These are phyloP conservation scores for Hydrozoanthus gracilis DNA, from an alignment of 92 coral and sea anemone genomes.

Conservation along the genomic window DNA sequence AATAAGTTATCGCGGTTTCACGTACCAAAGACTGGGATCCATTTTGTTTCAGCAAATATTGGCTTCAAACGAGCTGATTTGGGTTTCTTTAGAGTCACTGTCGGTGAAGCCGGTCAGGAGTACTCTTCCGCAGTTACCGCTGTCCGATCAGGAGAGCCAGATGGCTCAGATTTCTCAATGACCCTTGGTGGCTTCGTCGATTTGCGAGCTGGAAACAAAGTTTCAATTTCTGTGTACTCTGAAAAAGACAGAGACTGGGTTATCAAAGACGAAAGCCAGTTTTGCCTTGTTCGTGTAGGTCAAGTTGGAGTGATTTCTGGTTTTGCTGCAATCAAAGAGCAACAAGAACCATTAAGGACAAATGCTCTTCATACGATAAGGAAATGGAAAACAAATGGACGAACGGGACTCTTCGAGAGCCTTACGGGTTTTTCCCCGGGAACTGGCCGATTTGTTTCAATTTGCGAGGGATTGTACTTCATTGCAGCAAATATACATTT, in stretches of 20 bases:
- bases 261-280: conserved; percentile 59
- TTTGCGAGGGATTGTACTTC: conserved; percentile 67
- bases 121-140: conserved; percentile 21
- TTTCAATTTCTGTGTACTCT: conserved; percentile 59
- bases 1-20: conserved; percentile 48
- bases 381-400: conserved; percentile 65
- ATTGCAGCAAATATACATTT: conserved; percentile 64
- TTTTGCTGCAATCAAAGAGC: conserved; percentile 53
- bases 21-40: conserved; percentile 69
- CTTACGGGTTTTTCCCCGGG: conserved; percentile 62
- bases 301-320: conserved; percentile 58
- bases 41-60: conserved; percentile 57
- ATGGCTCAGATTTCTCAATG: conserved; percentile 49
- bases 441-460: conserved; percentile 58
- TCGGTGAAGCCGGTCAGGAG: conserved; percentile 32
- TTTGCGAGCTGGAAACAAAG: conserved; percentile 45
- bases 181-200: conserved; percentile 63
- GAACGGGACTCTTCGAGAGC: conserved; percentile 57
- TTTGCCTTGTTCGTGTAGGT: conserved; percentile 55
- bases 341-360: background rate
- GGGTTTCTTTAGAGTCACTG: conserved; percentile 54
- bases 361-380: conserved; percentile 34
- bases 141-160: conserved; percentile 38
- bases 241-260: conserved; percentile 67
- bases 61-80: conserved; percentile 48